Percentiles rank a stretch among this genome's conserved stretches.
Evolutionary conservation across 2,888 invertebrate species (phyloP).

Genomic region (Dryomyza anilis): DNA sequence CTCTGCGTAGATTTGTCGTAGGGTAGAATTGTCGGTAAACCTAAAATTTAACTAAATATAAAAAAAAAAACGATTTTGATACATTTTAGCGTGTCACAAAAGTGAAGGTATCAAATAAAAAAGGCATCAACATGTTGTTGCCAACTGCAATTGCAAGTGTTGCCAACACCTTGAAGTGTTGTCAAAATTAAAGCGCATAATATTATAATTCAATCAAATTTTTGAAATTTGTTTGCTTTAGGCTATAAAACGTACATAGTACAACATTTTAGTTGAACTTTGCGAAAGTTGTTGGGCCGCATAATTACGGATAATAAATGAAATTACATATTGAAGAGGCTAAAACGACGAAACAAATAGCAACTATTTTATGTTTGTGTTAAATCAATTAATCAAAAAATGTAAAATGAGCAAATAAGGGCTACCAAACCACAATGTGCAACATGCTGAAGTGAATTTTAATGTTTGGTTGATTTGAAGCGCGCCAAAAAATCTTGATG

Average conservation of each 20-base stretch:
- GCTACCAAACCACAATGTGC: background rate
- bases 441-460: background rate
- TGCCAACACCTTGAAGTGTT: background rate
- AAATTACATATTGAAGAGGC: background rate
- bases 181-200: background rate
- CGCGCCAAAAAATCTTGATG: no score
- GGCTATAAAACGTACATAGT: no score
- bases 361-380: background rate
- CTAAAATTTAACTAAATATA: no score
- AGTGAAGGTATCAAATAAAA: no score
- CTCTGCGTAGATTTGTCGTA: no score
- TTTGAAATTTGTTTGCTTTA: no score
- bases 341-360: background rate
- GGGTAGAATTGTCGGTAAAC: no score
- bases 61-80: no score
- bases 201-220: background rate
- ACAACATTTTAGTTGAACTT: background rate
- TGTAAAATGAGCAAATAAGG: background rate
- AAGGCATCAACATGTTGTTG: no score
- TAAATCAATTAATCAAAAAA: conserved; percentile 1
- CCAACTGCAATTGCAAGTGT: background rate
- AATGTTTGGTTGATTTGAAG: no score
- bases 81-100: background rate
- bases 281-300: background rate
- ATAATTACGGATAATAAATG: background rate